A percentile compares a stretch with the other conserved stretches of the same genome.
These are phyloP conservation scores for Sakesphorus luctuosus DNA, from an alignment of 2,113 vertebrate genomes.

Conservation along the genomic window DNA sequence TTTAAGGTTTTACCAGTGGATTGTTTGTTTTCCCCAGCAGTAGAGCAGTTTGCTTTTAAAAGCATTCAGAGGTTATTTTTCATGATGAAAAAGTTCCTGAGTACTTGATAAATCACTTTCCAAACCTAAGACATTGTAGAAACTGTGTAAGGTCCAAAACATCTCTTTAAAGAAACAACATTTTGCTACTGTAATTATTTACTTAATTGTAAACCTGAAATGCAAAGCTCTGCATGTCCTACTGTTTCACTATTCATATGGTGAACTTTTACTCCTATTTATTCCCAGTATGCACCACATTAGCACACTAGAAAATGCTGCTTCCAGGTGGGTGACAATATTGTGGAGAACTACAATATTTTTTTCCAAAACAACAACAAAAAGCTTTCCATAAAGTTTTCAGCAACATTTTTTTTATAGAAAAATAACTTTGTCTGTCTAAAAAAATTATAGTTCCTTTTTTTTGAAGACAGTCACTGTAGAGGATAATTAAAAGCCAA, in stretches of 20 bases:
- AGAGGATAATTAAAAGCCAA: neutral
- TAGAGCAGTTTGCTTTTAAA: constrained; percentile 22
- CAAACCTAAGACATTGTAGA: neutral
- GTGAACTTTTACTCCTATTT: neutral
- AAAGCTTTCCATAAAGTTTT: neutral
- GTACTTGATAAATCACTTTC: neutral
- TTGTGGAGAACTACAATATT: neutral
- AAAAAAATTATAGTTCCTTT: neutral
- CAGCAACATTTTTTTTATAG: neutral
- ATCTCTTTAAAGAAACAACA: neutral
- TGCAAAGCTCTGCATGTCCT: neutral
- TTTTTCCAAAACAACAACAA: neutral
- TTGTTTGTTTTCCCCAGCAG: constrained; percentile 49
- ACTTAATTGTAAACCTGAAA: neutral
- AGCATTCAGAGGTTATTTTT: neutral
- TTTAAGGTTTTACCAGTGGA: constrained; percentile 24
- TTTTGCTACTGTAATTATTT: neutral
- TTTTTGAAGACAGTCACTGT: neutral
- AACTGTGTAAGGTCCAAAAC: neutral
- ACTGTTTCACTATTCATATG: neutral
- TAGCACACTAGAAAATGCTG: neutral
- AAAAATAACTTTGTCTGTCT: neutral
- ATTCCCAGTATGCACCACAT: neutral
- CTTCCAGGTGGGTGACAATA: neutral
- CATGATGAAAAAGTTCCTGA: neutral